Conservation (phyloP, 2,113 vertebrate species). For the Bombycilla garrulus region DNA sequence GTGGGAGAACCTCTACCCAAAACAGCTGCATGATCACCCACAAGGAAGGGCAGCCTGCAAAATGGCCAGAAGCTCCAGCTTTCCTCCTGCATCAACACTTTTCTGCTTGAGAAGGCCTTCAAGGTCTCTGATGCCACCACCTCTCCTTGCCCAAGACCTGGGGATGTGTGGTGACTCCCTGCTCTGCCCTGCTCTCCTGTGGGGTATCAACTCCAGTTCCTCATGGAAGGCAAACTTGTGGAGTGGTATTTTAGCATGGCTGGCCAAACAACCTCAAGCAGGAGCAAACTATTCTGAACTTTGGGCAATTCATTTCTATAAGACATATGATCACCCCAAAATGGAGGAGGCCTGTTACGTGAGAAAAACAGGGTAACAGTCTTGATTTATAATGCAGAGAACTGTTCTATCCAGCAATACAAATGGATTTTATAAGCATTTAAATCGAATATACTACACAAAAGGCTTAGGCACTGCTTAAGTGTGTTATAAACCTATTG, state of each 20-base stretch:
- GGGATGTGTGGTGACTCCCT: neutral
- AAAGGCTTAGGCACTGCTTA: neutral
- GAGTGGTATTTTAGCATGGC: neutral
- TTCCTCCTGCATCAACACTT: neutral
- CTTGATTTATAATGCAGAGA: neutral
- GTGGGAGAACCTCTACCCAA: neutral
- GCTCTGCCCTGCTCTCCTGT: neutral
- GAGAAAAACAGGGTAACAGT: neutral
- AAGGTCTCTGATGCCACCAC: neutral
- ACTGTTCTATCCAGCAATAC: neutral
- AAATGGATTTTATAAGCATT: neutral
- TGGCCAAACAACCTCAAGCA: neutral
- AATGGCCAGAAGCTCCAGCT: neutral
- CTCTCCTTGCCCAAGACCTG: accelerated
- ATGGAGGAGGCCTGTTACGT: neutral
- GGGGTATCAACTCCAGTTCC: neutral
- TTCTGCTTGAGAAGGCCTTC: neutral
- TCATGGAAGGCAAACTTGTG: neutral
- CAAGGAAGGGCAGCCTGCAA: neutral
- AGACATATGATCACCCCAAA: neutral
- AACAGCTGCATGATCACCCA: neutral
- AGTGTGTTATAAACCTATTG: neutral
- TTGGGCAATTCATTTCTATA: neutral
- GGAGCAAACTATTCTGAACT: neutral
- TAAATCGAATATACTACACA: neutral